These are phyloP conservation scores for Stichodactyla helianthus DNA, from an alignment of 64 coral and sea anemone genomes.

Conservation along the genomic window DNA sequence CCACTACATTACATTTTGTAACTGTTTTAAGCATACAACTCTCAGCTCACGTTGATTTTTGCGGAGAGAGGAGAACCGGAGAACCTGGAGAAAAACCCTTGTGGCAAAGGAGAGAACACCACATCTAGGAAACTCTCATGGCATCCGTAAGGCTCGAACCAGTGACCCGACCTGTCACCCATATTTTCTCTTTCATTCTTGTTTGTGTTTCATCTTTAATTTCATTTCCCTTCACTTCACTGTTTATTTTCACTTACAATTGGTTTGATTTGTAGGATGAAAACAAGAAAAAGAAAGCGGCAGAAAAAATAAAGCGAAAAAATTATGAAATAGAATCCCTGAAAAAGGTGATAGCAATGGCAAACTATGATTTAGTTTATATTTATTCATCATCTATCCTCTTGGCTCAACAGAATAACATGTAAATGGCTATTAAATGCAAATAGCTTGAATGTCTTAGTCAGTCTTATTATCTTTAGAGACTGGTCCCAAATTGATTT, in stretches of 20 bases:
- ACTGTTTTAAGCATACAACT: too few species aligned
- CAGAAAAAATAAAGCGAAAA: slow-evolving; percentile 80
- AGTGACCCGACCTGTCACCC: too few species aligned
- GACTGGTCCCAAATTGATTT: too few species aligned
- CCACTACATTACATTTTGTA: too few species aligned
- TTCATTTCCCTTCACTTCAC: background rate
- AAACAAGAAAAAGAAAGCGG: slow-evolving; percentile 70
- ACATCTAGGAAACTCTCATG: too few species aligned
- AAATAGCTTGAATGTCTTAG: background rate
- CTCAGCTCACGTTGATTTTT: too few species aligned
- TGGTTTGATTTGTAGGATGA: slow-evolving; percentile 41
- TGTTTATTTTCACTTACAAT: background rate
- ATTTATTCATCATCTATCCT: background rate
- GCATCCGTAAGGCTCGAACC: too few species aligned
- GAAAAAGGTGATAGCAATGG: slow-evolving; percentile 61
- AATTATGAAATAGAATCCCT: slow-evolving; percentile 91
- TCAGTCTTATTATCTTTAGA: too few species aligned
- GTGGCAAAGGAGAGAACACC: too few species aligned
- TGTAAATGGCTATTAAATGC: background rate
- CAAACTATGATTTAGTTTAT: background rate
- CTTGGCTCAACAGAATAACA: background rate
- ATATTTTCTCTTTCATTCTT: background rate
- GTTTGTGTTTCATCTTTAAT: background rate
- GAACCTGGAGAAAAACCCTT: too few species aligned
- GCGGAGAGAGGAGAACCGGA: too few species aligned